Evolutionary conservation across 2,113 vertebrate genomes (phyloP).

Genomic region (Mobula birostris): DNA sequence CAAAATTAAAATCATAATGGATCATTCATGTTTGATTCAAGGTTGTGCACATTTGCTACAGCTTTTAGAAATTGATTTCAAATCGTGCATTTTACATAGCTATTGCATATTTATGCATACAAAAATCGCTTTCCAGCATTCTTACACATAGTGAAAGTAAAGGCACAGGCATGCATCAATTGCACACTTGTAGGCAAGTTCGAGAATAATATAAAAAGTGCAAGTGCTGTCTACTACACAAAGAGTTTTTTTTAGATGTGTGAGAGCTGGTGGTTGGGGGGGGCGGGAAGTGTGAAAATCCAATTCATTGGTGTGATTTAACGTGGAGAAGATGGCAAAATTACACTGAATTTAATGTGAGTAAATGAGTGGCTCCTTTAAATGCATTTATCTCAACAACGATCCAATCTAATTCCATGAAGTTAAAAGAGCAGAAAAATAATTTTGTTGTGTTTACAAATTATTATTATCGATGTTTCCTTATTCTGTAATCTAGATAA

Average conservation of each 20-base stretch:
- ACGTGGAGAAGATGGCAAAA: background rate
- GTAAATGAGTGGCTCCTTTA: background rate
- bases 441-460: background rate
- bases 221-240: background rate
- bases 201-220: background rate
- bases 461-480: background rate
- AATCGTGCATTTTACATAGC: background rate
- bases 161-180: background rate
- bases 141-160: background rate
- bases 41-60: background rate
- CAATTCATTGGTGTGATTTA: background rate
- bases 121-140: no score
- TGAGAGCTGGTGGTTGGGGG: background rate
- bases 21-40: background rate
- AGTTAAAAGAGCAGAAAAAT: background rate
- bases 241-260: background rate
- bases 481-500: background rate
- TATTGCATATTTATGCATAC: background rate
- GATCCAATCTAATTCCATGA: background rate
- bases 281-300: background rate
- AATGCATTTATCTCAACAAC: background rate
- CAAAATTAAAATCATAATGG: background rate
- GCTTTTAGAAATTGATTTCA: slow-evolving; percentile 13
- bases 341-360: background rate
- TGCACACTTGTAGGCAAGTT: background rate